Evolutionary conservation across 2,797 vertebrate species (phyloP), one percentile per base, ranked within the genome.

Genomic region (Manis javanica): DNA sequence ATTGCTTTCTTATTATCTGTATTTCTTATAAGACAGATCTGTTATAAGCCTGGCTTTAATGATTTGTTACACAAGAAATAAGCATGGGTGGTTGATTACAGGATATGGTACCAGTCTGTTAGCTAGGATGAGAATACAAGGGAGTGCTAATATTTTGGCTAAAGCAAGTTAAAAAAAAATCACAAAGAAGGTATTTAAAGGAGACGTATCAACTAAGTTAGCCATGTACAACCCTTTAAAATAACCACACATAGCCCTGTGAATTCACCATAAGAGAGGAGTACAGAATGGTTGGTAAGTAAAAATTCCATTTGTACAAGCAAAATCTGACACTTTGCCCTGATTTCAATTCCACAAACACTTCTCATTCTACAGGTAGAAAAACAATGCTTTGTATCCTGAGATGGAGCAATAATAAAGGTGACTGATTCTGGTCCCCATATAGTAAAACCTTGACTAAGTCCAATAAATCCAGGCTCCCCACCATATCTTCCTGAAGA

Each of bases 41-140:
- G 57, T 82, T 89, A 69, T 92, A 91, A 79, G 46, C 21, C 64
- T 91, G 24, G 46, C 49, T 83, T 94, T 91, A 39, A n/a, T 63
- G 78, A 92, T 72, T 66, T 63, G n/a, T 93, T 89, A 77, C 90
- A 75, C 4, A 77, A 77, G 87, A 96, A 91, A 49, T 90, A 55
- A 74, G 15, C 61, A 16, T 53, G 34, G 31, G 14, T 82, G 46
- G 63, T 61, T 81, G 49, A 68, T 64, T 75, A 51, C 46, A 81
- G 23, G 11, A 18, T 94, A 51, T 49, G 24, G 5, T 63, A 37
- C 21, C 84, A 57, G 23, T 72, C 72, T 77, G 0, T 72, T 69
- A 87, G 74, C 61, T 91, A 55, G 46, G 5, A 78, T 72, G 34
- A 84, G 34, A 74, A 49, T 81, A 26, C 39, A 37, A 78, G 53